Base-by-base conservation (phyloP, 1,140 invertebrate species). In the Carposina sasakii region DNA sequence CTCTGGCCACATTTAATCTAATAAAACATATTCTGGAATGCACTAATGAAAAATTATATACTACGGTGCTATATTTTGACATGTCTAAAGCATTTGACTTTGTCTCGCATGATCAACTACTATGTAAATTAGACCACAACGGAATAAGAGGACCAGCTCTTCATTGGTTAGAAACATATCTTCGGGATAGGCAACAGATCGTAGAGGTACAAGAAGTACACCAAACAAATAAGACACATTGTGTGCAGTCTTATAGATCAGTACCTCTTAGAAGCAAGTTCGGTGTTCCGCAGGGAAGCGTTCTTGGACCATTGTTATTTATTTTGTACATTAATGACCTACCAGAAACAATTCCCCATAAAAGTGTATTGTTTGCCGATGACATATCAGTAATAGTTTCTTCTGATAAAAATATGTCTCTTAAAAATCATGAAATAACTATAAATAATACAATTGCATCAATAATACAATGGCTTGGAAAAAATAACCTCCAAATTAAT, bases 51-150 rank as follows among this genome's bases (percentile, higher is more conserved):
- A 15, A 22, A 36, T 26, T 24, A 10, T 12, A 45, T 9, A 39
- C 33, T 3, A 22, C 30, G 5, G 37, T 31, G 6, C 17, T 53
- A 22, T 48, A 26, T 42, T 30, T 53, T 17, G 43, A 53, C 20
- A 47, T 53, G 45, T 33, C 26, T 6, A 53, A 53, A 42, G 51
- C 51, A 4, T 53, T 53, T 16, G 50, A 52, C 39, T 39, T 22
- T 22, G 50, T 52, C 9, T 22, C 23, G n/a, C 50, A 52, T 26
- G 23, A 21, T 6, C 12, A 42, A n/a, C 31, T 53, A 13, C 24
- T 53, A 19, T n/a, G 17, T 10, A 53, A 53, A 36, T 20, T 46
- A 24, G 36, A 53, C 9, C 33, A 26, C 15, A 47, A 53, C 24
- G 37, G 51, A 8, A 31, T 52, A 17, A 39, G 42, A 24, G 42